Base-by-base conservation (phyloP, 2,888 invertebrate species). In the Patella depressa region DNA sequence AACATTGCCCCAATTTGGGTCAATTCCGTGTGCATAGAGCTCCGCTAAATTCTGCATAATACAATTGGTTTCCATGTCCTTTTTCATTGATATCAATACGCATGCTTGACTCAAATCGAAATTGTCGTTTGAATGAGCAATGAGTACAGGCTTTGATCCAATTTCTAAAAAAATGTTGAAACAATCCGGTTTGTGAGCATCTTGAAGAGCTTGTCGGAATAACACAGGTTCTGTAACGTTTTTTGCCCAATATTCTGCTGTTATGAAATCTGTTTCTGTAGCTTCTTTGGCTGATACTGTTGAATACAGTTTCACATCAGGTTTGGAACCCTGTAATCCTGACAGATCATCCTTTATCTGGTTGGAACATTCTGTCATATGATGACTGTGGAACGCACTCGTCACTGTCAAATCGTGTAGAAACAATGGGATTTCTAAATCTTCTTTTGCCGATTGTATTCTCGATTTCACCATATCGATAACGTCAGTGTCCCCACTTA, bases 401-500 rank as follows among this genome's bases (percentile, higher is more conserved):
- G 76, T 59, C 7, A 80, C 81, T 12, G 54, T 15, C 53, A 81
- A 77, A 65, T 78, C 76, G 45, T 45, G 45, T 17, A 71, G 57
- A 71, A 79, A 54, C 72, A 65, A 24, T 11, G 19, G 24, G 15
- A 19, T 19, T 11, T 74, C 73, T 29, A 75, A 73, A 17, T 75
- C 54, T 24, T 55, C 45, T 65, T 76, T 29, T 45, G 45, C 45
- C 9, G 9, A 0, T 45, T 45, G 9, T 0, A 84, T 24, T 15
- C 74, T 73, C 14, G 19, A 17, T 71, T 80, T 79, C 3, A 84
- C 19, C 53, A 78, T 72, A 0, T 80, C 79, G 12, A 83, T 69
- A 7, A 74, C 75, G 29, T 71, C 72, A 2, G n/a, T 29, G 29
- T 82, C 83, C 9, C 85, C 83, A 14, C 84, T 82, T n/a, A 86